phyloP scores from a whole-genome alignment of 2,888 invertebrate genomes.

The Scrobipalpa atriplicella region DNA sequence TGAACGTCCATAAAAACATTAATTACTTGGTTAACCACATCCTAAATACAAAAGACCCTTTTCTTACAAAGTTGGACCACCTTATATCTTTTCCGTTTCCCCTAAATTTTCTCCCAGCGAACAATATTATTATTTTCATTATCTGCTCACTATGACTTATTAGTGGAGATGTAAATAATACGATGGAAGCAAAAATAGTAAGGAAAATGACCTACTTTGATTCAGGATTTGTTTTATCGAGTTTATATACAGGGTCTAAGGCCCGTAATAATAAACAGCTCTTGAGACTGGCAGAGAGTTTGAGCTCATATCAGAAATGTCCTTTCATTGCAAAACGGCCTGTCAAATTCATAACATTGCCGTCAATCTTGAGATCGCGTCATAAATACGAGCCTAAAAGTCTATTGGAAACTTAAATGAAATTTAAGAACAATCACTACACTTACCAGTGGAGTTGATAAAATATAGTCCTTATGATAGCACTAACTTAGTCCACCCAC shows the following conservation, averaged over 20 bases:
- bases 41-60: background rate
- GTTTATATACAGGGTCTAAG: background rate
- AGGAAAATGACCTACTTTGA: slow-evolving; percentile 12
- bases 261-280: no score
- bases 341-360: no score
- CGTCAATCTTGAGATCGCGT: no score
- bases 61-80: background rate
- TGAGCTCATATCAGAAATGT: no score
- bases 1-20: no score
- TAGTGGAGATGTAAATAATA: slow-evolving; percentile 28
- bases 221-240: background rate
- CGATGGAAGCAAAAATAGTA: slow-evolving; percentile 15
- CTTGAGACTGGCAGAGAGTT: no score
- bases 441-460: background rate
- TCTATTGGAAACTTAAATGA: background rate
- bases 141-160: slow-evolving; percentile 29
- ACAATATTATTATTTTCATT: slow-evolving; percentile 25
- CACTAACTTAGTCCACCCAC: slow-evolving; percentile 28
- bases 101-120: background rate
- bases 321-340: no score
- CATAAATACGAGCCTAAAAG: no score
- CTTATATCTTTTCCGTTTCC: background rate
- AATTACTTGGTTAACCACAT: no score
- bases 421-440: background rate
- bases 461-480: slow-evolving; percentile 10